Base-by-base conservation (phyloP, 2,113 vertebrate genomes). In the Nannospalax galili region DNA sequence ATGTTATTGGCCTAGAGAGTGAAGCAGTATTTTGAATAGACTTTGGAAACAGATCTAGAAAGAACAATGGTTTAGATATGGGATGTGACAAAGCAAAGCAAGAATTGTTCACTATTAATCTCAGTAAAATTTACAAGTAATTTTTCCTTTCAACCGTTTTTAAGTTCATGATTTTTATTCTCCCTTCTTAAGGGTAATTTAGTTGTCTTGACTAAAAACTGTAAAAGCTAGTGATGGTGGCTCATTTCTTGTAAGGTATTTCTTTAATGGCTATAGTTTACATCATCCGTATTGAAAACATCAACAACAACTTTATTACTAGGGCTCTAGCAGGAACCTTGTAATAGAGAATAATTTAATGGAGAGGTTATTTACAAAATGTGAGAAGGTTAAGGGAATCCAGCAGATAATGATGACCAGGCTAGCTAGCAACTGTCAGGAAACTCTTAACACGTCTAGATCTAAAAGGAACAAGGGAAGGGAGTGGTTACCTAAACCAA, bases 241-340 rank as follows among this genome's bases (percentile, higher is more conserved):
- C 42, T 65, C 17, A n/a, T n/a, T n/a, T n/a, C n/a, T n/a, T n/a
- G n/a, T n/a, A n/a, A n/a, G n/a, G n/a, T n/a, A n/a, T n/a, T n/a
- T n/a, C n/a, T n/a, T n/a, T n/a, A n/a, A n/a, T n/a, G n/a, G n/a
- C n/a, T n/a, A n/a, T n/a, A n/a, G n/a, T n/a, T n/a, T n/a, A n/a
- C n/a, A n/a, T n/a, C n/a, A n/a, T n/a, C n/a, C n/a, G n/a, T n/a
- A 89, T 92, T 85, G 60, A 79, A 88, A 93, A 84, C 19, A 72
- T 78, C 28, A 78, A 5, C 79, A 75, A 64, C 78, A 89, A 8
- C 30, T 77, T 9, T 69, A 14, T 70, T 62, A 12, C 84, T 45
- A 28, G 28, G 3, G 48, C 93, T 90, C 67, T 81, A 67, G 81
- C 40, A 91, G 52, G 40, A 87, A 86, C n/a, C 10, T 22, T 70